phyloP scores from a whole-genome alignment of 2,888 invertebrate genomes.

The Rhagonycha fulva region DNA sequence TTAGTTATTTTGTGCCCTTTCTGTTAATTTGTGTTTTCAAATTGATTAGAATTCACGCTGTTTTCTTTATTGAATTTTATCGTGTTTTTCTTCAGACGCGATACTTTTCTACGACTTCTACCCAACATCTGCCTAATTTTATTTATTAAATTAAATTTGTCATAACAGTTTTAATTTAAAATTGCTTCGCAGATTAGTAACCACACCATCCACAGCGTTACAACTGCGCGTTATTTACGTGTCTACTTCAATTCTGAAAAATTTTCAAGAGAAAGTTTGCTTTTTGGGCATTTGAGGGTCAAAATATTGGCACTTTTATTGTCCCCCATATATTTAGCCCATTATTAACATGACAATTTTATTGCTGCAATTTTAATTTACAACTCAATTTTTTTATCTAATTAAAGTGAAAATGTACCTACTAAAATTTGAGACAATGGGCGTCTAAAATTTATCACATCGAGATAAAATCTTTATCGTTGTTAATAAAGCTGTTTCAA shows the following conservation, averaged over 20 bases:
- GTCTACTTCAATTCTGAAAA: too few relatives aligned
- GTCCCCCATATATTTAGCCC: not conserved
- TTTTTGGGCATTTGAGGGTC: not conserved
- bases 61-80: slow-evolving; percentile 18
- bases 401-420: not conserved
- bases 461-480: not conserved
- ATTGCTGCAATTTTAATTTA: not conserved
- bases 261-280: not conserved
- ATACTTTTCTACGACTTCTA: not conserved
- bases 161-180: not conserved
- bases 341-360: not conserved
- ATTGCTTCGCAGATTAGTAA: not conserved
- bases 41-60: slow-evolving; percentile 23
- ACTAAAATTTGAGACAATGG: not conserved
- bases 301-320: not conserved
- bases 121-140: not conserved
- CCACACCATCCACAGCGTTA: too few relatives aligned
- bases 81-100: not conserved
- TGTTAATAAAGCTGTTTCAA: not conserved
- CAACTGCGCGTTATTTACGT: too few relatives aligned
- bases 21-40: slow-evolving; percentile 23
- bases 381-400: not conserved
- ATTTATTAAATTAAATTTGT: not conserved
- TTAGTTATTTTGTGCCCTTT: slow-evolving; percentile 27
- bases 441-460: not conserved